Percentiles rank a stretch among this genome's conserved stretches.
These are phyloP conservation scores for Harpagus bidentatus DNA, from an alignment of 2,113 vertebrate species.

Conservation along the genomic window DNA sequence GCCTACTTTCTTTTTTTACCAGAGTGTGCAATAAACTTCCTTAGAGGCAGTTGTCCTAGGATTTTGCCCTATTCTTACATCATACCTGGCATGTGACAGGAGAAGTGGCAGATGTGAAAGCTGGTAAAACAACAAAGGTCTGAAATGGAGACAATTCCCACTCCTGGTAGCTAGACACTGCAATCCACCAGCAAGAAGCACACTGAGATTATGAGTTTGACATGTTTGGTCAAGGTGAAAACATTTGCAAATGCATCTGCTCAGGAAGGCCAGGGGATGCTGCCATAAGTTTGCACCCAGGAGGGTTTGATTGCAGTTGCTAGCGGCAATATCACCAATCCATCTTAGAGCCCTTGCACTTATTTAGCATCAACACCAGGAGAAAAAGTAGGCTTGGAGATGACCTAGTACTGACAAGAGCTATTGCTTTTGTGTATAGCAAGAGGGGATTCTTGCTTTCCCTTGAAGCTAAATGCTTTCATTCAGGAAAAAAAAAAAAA, in stretches of 20 bases:
- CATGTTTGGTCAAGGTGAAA: conserved; percentile 52
- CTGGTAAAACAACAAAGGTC: background rate
- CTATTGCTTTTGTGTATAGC: background rate
- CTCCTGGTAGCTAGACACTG: background rate
- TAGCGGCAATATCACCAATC: background rate
- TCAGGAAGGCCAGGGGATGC: background rate
- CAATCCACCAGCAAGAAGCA: background rate
- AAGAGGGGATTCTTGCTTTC: background rate
- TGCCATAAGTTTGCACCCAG: background rate
- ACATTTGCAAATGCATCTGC: conserved; percentile 8
- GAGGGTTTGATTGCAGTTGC: background rate
- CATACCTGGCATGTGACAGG: background rate
- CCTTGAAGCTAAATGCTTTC: background rate
- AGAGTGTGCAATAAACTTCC: background rate
- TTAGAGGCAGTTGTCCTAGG: background rate
- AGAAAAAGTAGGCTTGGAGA: background rate
- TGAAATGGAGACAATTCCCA: background rate
- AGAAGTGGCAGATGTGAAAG: background rate
- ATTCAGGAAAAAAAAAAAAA: background rate
- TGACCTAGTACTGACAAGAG: conserved; percentile 10
- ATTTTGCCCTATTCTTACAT: background rate
- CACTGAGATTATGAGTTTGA: background rate
- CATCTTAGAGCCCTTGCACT: background rate
- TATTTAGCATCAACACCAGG: background rate
- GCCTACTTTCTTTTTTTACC: background rate